These are phyloP conservation scores for Lepus oiostolus DNA, from an alignment of 2,797 vertebrate genomes.

Conservation along the genomic window DNA sequence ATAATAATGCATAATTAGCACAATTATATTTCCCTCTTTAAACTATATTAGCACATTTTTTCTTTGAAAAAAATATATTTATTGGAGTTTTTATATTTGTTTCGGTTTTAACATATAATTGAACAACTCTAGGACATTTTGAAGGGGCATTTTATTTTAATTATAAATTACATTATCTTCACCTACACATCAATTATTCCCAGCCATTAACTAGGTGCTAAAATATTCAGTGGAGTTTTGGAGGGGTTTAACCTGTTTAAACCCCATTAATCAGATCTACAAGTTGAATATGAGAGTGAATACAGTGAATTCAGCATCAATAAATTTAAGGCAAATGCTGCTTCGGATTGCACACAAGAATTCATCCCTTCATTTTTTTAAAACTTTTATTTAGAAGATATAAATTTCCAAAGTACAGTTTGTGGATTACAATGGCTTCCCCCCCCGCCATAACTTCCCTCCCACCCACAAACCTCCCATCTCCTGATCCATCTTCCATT, in stretches of 20 bases:
- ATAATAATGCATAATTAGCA: neutral
- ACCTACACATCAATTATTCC: slow-evolving; percentile 82
- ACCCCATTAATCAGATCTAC: slow-evolving; percentile 92
- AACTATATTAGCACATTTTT: slow-evolving; percentile 59
- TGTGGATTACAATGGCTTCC: no score
- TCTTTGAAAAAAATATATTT: slow-evolving; percentile 89
- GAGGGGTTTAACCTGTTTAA: slow-evolving; percentile 91
- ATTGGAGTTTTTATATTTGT: slow-evolving; percentile 89
- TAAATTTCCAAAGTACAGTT: no score
- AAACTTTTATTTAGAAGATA: no score
- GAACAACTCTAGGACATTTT: slow-evolving; percentile 85
- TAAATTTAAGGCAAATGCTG: slow-evolving; percentile 77
- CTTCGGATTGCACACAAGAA: slow-evolving; percentile 67
- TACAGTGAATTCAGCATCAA: slow-evolving; percentile 71
- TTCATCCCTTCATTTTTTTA: neutral
- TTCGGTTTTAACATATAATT: slow-evolving; percentile 86
- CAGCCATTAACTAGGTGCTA: slow-evolving; percentile 87
- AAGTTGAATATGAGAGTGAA: slow-evolving; percentile 79
- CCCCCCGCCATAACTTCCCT: no score
- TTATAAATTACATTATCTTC: slow-evolving; percentile 85
- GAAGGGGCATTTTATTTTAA: slow-evolving; percentile 86
- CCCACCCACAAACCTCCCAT: no score
- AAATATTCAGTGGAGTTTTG: slow-evolving; percentile 87
- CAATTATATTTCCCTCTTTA: neutral
- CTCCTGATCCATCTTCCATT: no score